phyloP scores from a whole-genome alignment of 2,888 invertebrate genomes.

The Phyto melanocephala region DNA sequence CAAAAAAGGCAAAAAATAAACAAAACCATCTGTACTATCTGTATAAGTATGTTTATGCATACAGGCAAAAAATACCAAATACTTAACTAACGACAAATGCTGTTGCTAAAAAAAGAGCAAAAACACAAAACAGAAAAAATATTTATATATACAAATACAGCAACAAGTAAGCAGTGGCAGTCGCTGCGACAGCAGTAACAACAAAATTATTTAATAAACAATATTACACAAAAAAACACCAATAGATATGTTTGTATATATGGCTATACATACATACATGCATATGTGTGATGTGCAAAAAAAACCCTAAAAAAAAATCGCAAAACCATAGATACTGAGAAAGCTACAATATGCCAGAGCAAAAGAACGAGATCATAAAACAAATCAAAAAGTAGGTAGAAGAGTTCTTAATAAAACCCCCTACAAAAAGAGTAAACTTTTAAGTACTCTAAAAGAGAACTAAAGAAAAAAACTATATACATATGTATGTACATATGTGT shows the following conservation, averaged over 20 bases:
- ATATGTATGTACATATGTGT: too few species aligned
- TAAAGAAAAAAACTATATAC: background rate
- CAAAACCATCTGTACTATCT: conserved; percentile 46
- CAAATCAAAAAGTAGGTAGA: background rate
- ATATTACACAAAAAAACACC: conserved; percentile 38
- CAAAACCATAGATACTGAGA: conserved; percentile 45
- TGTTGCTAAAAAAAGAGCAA: conserved; percentile 45
- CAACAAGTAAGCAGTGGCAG: conserved; percentile 62
- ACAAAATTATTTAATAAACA: conserved; percentile 77
- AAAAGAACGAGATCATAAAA: conserved; percentile 42
- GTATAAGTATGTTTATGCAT: conserved; percentile 28
- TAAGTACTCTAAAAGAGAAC: conserved; percentile 30
- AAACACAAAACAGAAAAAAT: conserved; percentile 9
- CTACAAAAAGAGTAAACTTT: background rate
- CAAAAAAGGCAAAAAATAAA: conserved; percentile 23
- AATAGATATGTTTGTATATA: too few species aligned
- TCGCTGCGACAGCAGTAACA: conserved; percentile 63
- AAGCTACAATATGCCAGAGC: conserved; percentile 62
- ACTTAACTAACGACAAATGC: conserved; percentile 61
- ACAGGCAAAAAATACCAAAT: conserved; percentile 53
- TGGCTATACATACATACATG: too few species aligned
- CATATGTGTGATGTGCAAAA: conserved; percentile 55
- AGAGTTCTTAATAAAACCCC: background rate
- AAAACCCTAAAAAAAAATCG: conserved; percentile 43
- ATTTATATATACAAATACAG: conserved; percentile 29